phyloP scores from a whole-genome alignment of 2,113 vertebrate genomes.

The Amblyornis subalaris region DNA sequence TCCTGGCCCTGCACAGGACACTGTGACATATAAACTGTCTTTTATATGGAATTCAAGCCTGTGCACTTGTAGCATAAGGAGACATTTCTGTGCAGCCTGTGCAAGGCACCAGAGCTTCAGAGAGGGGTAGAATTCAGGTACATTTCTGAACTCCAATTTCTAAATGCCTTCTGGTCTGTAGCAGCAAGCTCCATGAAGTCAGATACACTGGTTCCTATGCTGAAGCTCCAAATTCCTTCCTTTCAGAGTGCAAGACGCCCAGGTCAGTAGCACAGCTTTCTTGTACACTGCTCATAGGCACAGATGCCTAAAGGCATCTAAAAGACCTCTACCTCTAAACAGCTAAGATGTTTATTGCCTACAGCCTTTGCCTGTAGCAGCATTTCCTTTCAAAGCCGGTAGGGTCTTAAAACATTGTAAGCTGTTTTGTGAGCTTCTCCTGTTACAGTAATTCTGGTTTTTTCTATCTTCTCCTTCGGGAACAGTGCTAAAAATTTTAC shows the following conservation, averaged over 20 bases:
- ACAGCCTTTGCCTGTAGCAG: not conserved
- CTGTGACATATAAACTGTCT: not conserved
- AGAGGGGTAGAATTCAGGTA: not conserved
- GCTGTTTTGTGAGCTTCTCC: not conserved
- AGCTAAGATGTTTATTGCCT: not conserved
- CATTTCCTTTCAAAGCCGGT: not conserved
- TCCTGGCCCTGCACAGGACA: not conserved
- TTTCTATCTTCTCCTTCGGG: not conserved
- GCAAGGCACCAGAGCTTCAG: not conserved
- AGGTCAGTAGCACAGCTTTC: not conserved
- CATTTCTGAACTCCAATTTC: not conserved
- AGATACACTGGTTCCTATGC: not conserved
- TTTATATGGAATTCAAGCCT: not conserved
- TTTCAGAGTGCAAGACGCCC: not conserved
- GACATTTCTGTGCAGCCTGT: not conserved
- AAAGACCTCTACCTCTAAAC: not conserved
- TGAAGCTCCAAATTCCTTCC: not conserved
- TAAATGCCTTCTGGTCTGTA: not conserved
- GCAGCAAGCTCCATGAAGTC: not conserved
- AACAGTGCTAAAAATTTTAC: not conserved
- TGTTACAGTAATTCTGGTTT: not conserved
- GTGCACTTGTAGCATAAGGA: not conserved
- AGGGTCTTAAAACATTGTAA: not conserved
- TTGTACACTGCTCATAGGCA: not conserved
- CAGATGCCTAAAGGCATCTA: not conserved